Evolutionary conservation across 1,140 invertebrate genomes (phyloP), one percentile per base, ranked within the genome.

Genomic region (Proales similis): DNA sequence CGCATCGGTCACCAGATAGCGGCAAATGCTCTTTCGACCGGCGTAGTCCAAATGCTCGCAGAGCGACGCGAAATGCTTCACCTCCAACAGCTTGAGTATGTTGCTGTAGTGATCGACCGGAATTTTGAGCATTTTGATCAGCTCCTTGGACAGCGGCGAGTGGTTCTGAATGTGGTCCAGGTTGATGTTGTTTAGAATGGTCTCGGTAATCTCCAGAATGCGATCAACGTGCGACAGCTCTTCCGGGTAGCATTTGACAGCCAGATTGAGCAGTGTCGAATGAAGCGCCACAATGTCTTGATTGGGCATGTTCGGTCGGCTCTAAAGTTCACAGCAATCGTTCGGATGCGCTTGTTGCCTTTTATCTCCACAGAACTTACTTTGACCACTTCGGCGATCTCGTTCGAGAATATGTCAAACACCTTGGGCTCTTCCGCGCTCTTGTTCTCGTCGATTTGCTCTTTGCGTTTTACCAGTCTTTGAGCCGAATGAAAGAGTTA

Each of bases 321-420:
- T 89, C 82, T 88, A 74, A 12, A 67, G 42, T 17, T 20, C 11
- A 42, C 20, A 38, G 36, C 20, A 0, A 42, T 48, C 19, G n/a
- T 14, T 38, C 11, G 39, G 17, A 36, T 24, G 12, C 9, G 4
- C 22, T 7, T 14, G 7, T 4, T 14, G 12, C 4, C 4, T 45
- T 2, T 1, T 7, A 39, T 12, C 11, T 14, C 5, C 60, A 24
- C 12, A 14, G 53, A 46, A 48, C 65, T 68, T 72, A 87, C 86
- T 81, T 90, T 86, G 64, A 94, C 91, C 67, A 96, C 92, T 64
- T 87, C 85, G 3, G 90, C 86, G 29, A 97, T 87, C 80, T 97
- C 91, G 69, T 92, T 85, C n/a, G 90, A 94, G 72, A 99, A 97
- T 30, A 97, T 91, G 70, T 97, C 91, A 79, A 98, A 98, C 0